These are phyloP conservation scores for Urocyon cinereoargenteus DNA, from an alignment of 2,797 vertebrate species.

Conservation along the genomic window DNA sequence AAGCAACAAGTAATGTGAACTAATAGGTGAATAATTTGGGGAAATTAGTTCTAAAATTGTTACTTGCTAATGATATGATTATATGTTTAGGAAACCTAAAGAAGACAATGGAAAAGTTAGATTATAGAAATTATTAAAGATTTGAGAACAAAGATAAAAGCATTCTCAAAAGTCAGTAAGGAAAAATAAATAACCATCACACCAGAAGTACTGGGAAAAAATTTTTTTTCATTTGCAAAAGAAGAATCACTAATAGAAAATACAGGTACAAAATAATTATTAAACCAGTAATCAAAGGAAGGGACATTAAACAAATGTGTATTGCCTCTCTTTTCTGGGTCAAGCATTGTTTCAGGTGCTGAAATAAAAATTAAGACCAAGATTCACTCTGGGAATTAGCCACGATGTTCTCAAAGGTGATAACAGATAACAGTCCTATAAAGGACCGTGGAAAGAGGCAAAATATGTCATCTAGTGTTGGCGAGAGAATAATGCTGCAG, in stretches of 20 bases:
- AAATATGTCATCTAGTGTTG: neutral
- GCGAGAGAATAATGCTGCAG: neutral
- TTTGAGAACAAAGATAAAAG: neutral
- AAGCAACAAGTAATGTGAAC: neutral
- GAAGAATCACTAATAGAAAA: neutral
- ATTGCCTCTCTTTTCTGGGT: neutral
- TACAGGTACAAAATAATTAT: neutral
- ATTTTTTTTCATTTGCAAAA: neutral
- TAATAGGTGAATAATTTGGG: neutral
- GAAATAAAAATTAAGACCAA: neutral
- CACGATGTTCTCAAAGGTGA: neutral
- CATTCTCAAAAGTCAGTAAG: neutral
- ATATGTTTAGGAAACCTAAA: neutral
- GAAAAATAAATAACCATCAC: neutral
- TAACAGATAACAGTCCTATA: accelerated
- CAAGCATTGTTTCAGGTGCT: neutral
- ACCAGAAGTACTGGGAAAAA: neutral
- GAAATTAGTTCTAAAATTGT: neutral
- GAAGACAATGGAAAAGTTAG: neutral
- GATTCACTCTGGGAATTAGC: neutral
- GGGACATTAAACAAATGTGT: neutral
- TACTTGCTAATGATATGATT: neutral
- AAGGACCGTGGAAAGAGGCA: neutral
- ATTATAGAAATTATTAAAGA: neutral
- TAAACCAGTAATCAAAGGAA: neutral